Percentiles rank a stretch among this genome's conserved stretches.
Conservation (phyloP, 2,888 invertebrate species). For the Chrysolina oricalcia region DNA sequence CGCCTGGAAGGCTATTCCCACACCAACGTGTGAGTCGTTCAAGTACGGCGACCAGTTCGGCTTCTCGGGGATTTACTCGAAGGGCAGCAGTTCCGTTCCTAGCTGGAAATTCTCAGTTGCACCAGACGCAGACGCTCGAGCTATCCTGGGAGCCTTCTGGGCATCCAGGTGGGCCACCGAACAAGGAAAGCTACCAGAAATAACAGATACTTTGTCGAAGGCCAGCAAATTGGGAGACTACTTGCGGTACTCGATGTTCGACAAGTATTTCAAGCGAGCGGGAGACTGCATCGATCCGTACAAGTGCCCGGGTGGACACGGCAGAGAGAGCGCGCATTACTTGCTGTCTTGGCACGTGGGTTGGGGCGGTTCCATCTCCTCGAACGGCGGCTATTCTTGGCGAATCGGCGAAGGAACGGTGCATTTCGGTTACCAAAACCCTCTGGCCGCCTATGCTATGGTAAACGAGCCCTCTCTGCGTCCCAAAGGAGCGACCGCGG, state of each 20-base stretch:
- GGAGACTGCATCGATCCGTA: slow-evolving; percentile 54
- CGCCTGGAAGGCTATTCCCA: slow-evolving; percentile 51
- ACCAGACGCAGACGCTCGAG: slow-evolving; percentile 57
- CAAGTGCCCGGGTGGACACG: slow-evolving; percentile 51
- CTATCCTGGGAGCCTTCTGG: slow-evolving; percentile 56
- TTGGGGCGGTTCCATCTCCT: slow-evolving; percentile 56
- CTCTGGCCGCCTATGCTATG: slow-evolving; percentile 55
- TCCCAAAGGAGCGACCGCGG: slow-evolving; percentile 55
- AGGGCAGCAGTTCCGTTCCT: slow-evolving; percentile 20
- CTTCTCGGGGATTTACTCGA: slow-evolving; percentile 43
- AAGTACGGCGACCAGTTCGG: slow-evolving; percentile 52
- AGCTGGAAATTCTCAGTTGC: slow-evolving; percentile 54
- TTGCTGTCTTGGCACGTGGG: slow-evolving; percentile 56
- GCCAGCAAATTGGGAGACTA: slow-evolving; percentile 58
- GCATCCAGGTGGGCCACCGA: slow-evolving; percentile 53
- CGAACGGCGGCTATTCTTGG: slow-evolving; percentile 55
- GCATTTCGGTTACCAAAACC: slow-evolving; percentile 58
- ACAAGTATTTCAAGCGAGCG: slow-evolving; percentile 57
- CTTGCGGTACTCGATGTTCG: slow-evolving; percentile 54
- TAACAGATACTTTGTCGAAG: slow-evolving; percentile 49
- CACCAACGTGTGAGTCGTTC: slow-evolving; percentile 54
- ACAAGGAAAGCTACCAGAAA: slow-evolving; percentile 44
- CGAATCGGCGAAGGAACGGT: slow-evolving; percentile 56
- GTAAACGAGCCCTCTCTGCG: slow-evolving; percentile 49
- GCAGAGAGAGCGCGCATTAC: slow-evolving; percentile 57